Conservation (phyloP, 2,113 vertebrate genomes). For the Odontesthes bonariensis region DNA sequence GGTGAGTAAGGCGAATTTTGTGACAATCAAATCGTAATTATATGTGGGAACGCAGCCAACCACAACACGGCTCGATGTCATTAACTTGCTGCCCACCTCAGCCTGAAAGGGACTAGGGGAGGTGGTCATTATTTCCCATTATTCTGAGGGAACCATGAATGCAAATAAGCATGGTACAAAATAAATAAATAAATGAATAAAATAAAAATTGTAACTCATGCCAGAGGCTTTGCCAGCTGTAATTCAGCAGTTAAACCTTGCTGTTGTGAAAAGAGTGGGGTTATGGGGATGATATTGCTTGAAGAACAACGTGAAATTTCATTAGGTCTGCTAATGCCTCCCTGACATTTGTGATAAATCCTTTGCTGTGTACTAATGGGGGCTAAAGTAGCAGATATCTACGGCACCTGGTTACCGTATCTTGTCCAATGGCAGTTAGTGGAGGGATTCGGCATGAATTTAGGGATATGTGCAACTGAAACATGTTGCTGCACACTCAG, state of each 20-base stretch:
- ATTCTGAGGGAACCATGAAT: slow-evolving; percentile 74
- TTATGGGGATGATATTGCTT: slow-evolving; percentile 71
- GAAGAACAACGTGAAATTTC: slow-evolving; percentile 77
- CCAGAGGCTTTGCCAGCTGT: slow-evolving; percentile 67
- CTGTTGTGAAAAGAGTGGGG: slow-evolving; percentile 66
- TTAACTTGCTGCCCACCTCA: slow-evolving; percentile 77
- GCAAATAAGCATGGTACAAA: slow-evolving; percentile 63
- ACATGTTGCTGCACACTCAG: slow-evolving; percentile 48
- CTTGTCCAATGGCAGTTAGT: slow-evolving; percentile 58
- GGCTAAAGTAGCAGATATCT: slow-evolving; percentile 66
- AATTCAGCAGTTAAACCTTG: slow-evolving; percentile 71
- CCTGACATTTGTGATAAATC: slow-evolving; percentile 79
- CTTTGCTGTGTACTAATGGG: slow-evolving; percentile 65
- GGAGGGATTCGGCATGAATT: slow-evolving; percentile 42
- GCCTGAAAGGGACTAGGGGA: slow-evolving; percentile 62
- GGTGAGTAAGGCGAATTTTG: slow-evolving; percentile 61
- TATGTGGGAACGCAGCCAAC: slow-evolving; percentile 75
- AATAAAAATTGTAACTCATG: slow-evolving; percentile 26
- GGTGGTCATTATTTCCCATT: slow-evolving; percentile 82
- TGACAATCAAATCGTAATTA: slow-evolving; percentile 84
- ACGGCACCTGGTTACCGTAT: slow-evolving; percentile 48
- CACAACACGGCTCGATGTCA: slow-evolving; percentile 75
- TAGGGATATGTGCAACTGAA: slow-evolving; percentile 41
- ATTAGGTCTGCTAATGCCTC: slow-evolving; percentile 77
- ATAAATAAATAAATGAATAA: slow-evolving; percentile 41